A percentile compares a stretch with the other conserved stretches of the same genome.
phyloP scores from a whole-genome alignment of 2,113 vertebrate genomes.

The Petromus typicus region DNA sequence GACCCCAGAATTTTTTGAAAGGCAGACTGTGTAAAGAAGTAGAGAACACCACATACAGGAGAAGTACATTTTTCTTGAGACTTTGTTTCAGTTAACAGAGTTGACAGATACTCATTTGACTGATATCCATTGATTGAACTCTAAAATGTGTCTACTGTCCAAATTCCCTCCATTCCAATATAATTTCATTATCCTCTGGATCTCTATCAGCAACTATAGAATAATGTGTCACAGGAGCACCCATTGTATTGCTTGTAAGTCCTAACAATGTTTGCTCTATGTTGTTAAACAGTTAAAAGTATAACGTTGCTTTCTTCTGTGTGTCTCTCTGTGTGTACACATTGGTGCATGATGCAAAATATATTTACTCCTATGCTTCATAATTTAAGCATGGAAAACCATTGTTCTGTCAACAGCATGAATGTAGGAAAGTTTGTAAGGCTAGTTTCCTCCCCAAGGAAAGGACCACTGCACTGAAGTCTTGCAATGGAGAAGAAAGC shows the following conservation, averaged over 20 bases:
- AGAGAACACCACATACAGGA: neutral
- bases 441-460: neutral
- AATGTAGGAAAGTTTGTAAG: neutral
- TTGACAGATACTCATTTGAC: neutral
- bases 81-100: slow-evolving; percentile 8
- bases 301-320: neutral
- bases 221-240: neutral
- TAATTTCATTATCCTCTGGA: neutral
- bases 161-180: neutral
- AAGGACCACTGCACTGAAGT: neutral
- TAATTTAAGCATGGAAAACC: neutral
- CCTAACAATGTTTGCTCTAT: neutral
- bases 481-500: neutral
- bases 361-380: neutral
- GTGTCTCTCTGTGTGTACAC: neutral
- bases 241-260: neutral
- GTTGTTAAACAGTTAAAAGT: slow-evolving; percentile 28
- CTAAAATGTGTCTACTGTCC: neutral
- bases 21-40: too few relatives aligned
- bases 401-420: neutral
- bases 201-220: neutral
- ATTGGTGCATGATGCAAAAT: neutral
- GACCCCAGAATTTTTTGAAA: neutral
- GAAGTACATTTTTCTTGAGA: neutral
- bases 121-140: neutral